A percentile compares a stretch with the other conserved stretches of the same genome.
phyloP scores from a whole-genome alignment of 1,140 invertebrate genomes.

The Papilio xuthus region DNA sequence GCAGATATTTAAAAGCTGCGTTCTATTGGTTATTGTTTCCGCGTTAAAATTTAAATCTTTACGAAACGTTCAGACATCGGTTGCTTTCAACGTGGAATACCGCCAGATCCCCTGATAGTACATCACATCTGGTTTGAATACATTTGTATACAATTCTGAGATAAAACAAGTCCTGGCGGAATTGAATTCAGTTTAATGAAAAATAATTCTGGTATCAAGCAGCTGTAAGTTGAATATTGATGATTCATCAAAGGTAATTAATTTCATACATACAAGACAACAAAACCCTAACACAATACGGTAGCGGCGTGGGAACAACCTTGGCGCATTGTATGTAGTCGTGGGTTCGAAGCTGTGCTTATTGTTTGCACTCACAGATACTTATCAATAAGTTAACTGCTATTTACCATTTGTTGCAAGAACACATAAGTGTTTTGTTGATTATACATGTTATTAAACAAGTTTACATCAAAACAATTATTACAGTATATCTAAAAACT shows the following conservation, averaged over 20 bases:
- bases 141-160: background rate
- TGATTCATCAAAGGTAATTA: background rate
- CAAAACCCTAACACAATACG: background rate
- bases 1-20: too few species aligned
- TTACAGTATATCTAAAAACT: too few species aligned
- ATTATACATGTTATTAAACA: background rate
- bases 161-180: background rate
- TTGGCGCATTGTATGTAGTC: background rate
- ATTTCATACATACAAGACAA: slow-evolving; percentile 3
- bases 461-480: background rate
- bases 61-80: too few species aligned
- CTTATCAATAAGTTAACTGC: background rate
- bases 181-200: background rate
- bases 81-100: too few species aligned
- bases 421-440: background rate
- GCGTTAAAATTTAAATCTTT: too few species aligned
- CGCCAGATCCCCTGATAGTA: too few species aligned
- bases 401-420: background rate
- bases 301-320: slow-evolving; percentile 11
- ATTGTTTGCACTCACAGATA: slow-evolving; percentile 1
- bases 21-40: too few species aligned
- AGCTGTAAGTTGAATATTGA: background rate
- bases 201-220: background rate
- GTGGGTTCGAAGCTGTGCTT: background rate
- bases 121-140: background rate